These are phyloP conservation scores for Ellobius talpinus DNA, from an alignment of 2,113 vertebrate genomes.

Conservation along the genomic window DNA sequence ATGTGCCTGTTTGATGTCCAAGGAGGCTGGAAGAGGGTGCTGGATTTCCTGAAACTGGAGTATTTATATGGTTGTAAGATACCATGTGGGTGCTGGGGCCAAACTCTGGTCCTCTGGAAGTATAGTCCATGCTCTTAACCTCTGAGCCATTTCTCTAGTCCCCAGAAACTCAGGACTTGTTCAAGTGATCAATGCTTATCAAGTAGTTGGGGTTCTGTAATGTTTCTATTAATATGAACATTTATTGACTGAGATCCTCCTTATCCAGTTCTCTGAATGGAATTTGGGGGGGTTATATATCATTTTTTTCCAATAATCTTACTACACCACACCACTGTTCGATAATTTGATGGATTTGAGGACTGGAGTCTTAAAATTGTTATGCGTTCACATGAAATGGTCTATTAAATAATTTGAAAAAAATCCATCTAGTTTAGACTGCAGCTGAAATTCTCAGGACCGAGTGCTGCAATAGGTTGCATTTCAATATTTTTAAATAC, in stretches of 20 bases:
- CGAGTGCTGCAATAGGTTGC: background rate
- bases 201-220: background rate
- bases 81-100: background rate
- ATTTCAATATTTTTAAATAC: slow-evolving; percentile 48
- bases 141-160: background rate
- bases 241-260: background rate
- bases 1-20: background rate
- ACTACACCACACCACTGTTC: background rate
- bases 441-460: background rate
- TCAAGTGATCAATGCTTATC: background rate
- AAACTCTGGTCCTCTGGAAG: background rate
- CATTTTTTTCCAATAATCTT: slow-evolving; percentile 33
- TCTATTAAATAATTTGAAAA: slow-evolving; percentile 62
- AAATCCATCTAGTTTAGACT: background rate
- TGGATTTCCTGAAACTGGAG: background rate
- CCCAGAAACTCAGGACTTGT: too few relatives aligned
- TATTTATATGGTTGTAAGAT: background rate
- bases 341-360: slow-evolving; percentile 1
- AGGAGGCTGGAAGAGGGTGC: background rate
- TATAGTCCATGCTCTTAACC: background rate
- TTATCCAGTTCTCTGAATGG: background rate
- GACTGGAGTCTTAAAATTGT: slow-evolving; percentile 43
- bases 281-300: background rate
- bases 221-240: slow-evolving; percentile 33
- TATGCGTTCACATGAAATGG: slow-evolving; percentile 31